Evolutionary conservation across 2,113 vertebrate species (phyloP).

Genomic region (Shinisaurus crocodilurus): DNA sequence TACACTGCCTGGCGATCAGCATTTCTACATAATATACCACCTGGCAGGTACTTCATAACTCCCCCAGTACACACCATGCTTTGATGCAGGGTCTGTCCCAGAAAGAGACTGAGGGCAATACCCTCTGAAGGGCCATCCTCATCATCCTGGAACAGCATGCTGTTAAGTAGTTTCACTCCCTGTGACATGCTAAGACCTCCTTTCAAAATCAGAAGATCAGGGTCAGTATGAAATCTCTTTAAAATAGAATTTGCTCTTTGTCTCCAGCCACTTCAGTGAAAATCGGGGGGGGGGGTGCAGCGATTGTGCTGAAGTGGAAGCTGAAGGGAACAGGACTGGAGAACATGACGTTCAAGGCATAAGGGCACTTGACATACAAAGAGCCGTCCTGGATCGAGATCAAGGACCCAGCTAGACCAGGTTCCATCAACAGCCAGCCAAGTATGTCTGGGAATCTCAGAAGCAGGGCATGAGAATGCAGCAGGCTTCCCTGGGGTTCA

Average conservation of each 20-base stretch:
- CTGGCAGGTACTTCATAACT: neutral
- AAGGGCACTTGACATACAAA: neutral
- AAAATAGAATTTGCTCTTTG: neutral
- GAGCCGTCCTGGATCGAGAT: neutral
- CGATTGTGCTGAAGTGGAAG: neutral
- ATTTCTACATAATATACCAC: neutral
- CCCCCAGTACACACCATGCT: neutral
- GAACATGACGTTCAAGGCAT: no score
- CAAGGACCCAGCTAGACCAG: neutral
- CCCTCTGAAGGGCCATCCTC: conserved; percentile 38
- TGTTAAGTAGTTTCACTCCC: conserved; percentile 32
- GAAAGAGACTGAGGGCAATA: neutral
- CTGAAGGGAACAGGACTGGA: neutral
- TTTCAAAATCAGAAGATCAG: neutral
- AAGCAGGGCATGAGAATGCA: neutral
- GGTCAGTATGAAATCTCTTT: neutral
- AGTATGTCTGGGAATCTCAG: neutral
- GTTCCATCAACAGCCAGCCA: neutral
- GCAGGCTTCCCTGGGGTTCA: neutral
- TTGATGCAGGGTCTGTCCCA: neutral
- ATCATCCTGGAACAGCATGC: conserved; percentile 38
- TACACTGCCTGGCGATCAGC: conserved; percentile 7
- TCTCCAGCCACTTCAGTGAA: neutral
- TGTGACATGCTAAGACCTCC: neutral
- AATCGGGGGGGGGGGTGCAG: neutral